A percentile compares a stretch with the other conserved stretches of the same genome.
Evolutionary conservation across 2,888 invertebrate genomes (phyloP).

Genomic region (Athetis lepigone): DNA sequence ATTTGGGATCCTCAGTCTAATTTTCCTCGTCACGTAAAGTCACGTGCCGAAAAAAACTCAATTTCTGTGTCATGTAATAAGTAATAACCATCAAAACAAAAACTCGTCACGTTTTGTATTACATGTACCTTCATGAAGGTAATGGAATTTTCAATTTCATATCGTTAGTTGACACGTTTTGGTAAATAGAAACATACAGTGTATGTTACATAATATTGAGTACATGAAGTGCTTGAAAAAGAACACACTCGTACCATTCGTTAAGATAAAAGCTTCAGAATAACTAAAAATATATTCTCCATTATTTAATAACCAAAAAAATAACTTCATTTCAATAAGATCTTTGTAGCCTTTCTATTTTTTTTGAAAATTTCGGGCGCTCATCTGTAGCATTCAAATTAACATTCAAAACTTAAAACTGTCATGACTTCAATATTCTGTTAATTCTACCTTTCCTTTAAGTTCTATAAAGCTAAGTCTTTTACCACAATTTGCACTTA

Average conservation of each 20-base stretch:
- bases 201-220: conserved; percentile 1
- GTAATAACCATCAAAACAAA: conserved; percentile 60
- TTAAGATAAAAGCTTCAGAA: no score
- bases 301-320: no score
- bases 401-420: conserved; percentile 36
- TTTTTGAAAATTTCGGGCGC: no score
- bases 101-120: conserved; percentile 60
- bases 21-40: conserved; percentile 24
- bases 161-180: conserved; percentile 31
- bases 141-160: conserved; percentile 60
- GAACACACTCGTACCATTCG: neutral
- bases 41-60: conserved; percentile 34
- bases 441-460: conserved; percentile 11
- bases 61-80: conserved; percentile 48
- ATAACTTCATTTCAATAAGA: no score
- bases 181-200: conserved; percentile 5
- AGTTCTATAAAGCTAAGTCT: conserved; percentile 5
- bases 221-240: neutral
- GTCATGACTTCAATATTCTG: conserved; percentile 38
- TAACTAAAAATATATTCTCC: no score
- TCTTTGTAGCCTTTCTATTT: no score
- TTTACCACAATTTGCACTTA: conserved; percentile 35
- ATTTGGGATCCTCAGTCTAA: conserved; percentile 21
- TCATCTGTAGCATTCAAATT: no score
- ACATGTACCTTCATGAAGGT: conserved; percentile 38